These are phyloP conservation scores for Tupaia chinensis DNA, from an alignment of 2,113 vertebrate species.

Conservation along the genomic window DNA sequence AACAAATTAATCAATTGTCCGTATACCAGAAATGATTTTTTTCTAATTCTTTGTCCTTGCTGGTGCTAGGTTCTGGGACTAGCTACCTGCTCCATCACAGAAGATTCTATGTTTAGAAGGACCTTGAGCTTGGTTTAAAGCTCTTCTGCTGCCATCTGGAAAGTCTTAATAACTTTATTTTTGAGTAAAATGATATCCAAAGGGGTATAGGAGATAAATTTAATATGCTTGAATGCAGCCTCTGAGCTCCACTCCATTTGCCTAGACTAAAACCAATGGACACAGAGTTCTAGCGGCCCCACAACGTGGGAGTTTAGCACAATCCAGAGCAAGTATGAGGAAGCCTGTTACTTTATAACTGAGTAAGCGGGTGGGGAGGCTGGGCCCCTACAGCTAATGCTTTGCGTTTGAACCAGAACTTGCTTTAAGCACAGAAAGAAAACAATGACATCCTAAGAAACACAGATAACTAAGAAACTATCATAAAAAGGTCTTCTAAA, in stretches of 20 bases:
- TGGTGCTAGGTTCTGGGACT: not conserved
- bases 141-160: not conserved
- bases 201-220: not conserved
- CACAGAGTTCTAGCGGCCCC: not conserved
- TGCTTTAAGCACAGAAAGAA: not conserved
- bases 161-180: not conserved
- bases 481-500: too few relatives aligned
- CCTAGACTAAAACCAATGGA: not conserved
- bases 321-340: not conserved
- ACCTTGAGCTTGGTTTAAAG: not conserved
- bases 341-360: not conserved
- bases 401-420: not conserved
- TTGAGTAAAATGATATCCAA: not conserved
- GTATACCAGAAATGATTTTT: not conserved
- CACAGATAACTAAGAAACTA: not conserved
- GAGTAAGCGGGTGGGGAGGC: not conserved
- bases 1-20: not conserved
- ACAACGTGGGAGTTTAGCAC: not conserved
- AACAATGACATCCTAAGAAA: not conserved
- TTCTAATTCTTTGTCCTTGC: not conserved
- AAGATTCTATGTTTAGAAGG: fast-evolving
- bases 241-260: not conserved
- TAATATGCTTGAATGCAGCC: fast-evolving
- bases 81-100: too few relatives aligned
- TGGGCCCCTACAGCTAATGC: too few relatives aligned